Evolutionary conservation across 2,113 vertebrate genomes (phyloP).

Genomic region (Hydrolagus affinis): DNA sequence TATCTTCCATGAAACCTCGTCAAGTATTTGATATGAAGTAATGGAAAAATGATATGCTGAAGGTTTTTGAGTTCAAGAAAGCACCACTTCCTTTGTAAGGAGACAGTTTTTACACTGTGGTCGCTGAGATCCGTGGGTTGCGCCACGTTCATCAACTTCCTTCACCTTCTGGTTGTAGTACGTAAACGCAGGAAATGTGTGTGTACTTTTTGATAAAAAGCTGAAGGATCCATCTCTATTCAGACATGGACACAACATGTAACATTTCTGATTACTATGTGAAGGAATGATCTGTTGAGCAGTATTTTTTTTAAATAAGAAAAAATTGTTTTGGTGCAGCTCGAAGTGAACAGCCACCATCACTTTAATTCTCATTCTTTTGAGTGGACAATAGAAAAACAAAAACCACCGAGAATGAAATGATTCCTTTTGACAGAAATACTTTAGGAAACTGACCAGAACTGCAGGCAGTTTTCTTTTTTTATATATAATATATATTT

Average conservation of each 20-base stretch:
- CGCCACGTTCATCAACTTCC: not conserved
- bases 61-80: not conserved
- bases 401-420: conserved; percentile 15
- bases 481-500: conserved; percentile 5
- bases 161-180: not conserved
- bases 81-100: not conserved
- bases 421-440: conserved; percentile 29
- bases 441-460: conserved; percentile 1
- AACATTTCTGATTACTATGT: no score
- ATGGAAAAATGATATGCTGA: conserved; percentile 9
- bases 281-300: not conserved
- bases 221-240: not conserved
- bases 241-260: not conserved
- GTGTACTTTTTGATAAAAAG: not conserved
- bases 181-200: not conserved
- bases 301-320: not conserved
- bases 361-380: conserved; percentile 15
- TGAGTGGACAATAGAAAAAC: not conserved
- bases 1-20: conserved; percentile 5
- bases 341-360: not conserved
- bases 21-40: not conserved
- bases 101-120: not conserved
- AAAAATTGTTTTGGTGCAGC: not conserved
- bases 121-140: not conserved
- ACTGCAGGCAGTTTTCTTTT: not conserved